Evolutionary conservation across 2,888 invertebrate genomes (phyloP).

Genomic region (Pilophorus perplexus): DNA sequence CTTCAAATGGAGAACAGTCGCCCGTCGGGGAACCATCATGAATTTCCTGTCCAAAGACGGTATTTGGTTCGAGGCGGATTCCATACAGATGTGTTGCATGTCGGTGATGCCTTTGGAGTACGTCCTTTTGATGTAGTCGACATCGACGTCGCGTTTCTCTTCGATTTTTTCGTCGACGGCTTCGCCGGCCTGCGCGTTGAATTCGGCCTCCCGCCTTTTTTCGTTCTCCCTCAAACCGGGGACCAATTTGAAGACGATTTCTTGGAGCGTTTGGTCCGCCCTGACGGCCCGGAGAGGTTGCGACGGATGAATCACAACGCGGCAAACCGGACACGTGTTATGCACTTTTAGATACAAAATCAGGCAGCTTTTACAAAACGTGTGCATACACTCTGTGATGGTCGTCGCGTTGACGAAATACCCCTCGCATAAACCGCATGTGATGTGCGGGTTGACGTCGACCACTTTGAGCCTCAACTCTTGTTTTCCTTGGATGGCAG

Average conservation of each 20-base stretch:
- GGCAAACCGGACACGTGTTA: constrained; percentile 96
- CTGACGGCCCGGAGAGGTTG: constrained; percentile 98
- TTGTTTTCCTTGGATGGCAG: no score
- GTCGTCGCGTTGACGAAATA: constrained; percentile 98
- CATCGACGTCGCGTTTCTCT: constrained; percentile 61
- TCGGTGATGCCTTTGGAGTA: constrained; percentile 84
- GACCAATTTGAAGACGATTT: constrained; percentile 98
- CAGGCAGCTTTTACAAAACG: constrained; percentile 97
- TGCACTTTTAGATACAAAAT: constrained; percentile 97
- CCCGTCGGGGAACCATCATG: constrained; percentile 92
- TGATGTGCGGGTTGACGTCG: constrained; percentile 89
- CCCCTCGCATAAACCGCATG: constrained; percentile 93
- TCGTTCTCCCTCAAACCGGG: constrained; percentile 94
- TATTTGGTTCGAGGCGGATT: constrained; percentile 81
- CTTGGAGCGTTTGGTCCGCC: constrained; percentile 99
- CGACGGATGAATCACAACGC: constrained; percentile 96
- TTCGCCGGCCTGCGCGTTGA: constrained; percentile 86
- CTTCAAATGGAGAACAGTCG: constrained; percentile 97
- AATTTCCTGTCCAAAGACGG: constrained; percentile 67
- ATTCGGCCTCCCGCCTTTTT: constrained; percentile 84
- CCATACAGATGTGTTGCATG: constrained; percentile 93
- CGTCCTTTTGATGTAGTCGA: constrained; percentile 7
- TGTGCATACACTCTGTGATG: constrained; percentile 97
- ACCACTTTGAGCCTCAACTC: constrained; percentile 70
- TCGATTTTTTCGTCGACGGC: constrained; percentile 77